Conservation (phyloP, 2,797 vertebrate species). For the Melanotaenia maccullochi region DNA sequence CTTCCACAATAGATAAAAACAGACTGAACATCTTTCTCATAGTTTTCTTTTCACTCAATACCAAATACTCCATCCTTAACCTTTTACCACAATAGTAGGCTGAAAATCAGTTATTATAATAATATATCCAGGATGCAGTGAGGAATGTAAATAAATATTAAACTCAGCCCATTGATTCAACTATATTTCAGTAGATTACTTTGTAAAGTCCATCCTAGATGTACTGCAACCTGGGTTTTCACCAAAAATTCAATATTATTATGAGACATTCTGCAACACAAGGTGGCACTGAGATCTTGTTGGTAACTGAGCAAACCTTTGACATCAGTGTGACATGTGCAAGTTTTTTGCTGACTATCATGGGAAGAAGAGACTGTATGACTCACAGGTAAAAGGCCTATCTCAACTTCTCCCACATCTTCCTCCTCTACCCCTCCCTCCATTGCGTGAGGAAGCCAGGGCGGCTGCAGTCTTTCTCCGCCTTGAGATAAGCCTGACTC, state of each 20-base stretch:
- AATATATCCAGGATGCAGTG: neutral
- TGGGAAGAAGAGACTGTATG: constrained; percentile 62
- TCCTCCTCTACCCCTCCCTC: constrained; percentile 60
- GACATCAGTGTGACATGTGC: constrained; percentile 47
- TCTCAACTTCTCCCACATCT: constrained; percentile 57
- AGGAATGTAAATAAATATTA: constrained; percentile 15
- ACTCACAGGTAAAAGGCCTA: constrained; percentile 79
- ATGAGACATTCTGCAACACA: constrained; percentile 45
- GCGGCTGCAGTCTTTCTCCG: constrained; percentile 78
- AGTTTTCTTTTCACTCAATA: constrained; percentile 28
- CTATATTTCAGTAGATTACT: constrained; percentile 10
- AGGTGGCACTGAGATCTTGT: constrained; percentile 73
- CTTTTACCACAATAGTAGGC: constrained; percentile 22
- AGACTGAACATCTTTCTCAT: constrained; percentile 59
- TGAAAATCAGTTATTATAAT: constrained; percentile 26
- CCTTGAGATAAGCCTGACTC: constrained; percentile 87
- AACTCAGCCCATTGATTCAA: constrained; percentile 26
- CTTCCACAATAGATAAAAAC: constrained; percentile 59
- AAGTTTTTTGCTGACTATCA: constrained; percentile 39
- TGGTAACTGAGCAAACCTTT: constrained; percentile 48
- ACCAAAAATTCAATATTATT: constrained; percentile 14
- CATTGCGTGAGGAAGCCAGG: constrained; percentile 81
- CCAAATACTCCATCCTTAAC: constrained; percentile 22
- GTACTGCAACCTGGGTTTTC: constrained; percentile 1
- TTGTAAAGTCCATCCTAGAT: constrained; percentile 18